These are phyloP conservation scores for Euplagia quadripunctaria DNA, from an alignment of 2,888 invertebrate genomes.

Conservation along the genomic window DNA sequence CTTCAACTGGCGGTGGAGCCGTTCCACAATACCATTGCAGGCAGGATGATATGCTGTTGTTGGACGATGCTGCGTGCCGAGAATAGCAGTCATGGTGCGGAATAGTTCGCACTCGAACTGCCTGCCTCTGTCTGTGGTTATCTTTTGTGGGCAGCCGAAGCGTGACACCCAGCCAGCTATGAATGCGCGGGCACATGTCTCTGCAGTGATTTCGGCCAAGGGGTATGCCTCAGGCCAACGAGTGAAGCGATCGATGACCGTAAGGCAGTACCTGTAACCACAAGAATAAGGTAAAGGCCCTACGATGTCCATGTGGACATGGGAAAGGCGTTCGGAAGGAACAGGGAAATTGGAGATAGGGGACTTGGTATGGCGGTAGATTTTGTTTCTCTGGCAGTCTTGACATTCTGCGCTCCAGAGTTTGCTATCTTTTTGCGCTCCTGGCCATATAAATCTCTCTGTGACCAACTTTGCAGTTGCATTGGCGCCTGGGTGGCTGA, in stretches of 20 bases:
- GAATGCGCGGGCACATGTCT: slow-evolving; percentile 30
- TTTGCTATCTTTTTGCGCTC: too few species aligned
- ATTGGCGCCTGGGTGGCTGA: not conserved
- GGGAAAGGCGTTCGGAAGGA: slow-evolving; percentile 11
- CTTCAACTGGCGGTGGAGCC: too few species aligned
- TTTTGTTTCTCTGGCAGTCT: not conserved
- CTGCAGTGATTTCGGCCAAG: slow-evolving; percentile 38
- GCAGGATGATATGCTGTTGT: too few species aligned
- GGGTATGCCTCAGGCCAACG: slow-evolving; percentile 52
- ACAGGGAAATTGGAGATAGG: not conserved
- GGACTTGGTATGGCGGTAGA: not conserved
- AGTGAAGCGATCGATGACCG: slow-evolving; percentile 43
- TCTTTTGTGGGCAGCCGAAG: not conserved
- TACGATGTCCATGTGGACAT: slow-evolving; percentile 31
- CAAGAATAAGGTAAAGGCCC: slow-evolving; percentile 27
- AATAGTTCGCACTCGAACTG: slow-evolving; percentile 2
- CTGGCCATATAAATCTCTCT: too few species aligned
- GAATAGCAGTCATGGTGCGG: not conserved
- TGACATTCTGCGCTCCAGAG: not conserved
- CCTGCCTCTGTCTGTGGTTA: slow-evolving; percentile 2
- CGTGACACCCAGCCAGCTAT: slow-evolving; percentile 7
- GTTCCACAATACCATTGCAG: too few species aligned
- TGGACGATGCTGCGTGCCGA: too few species aligned
- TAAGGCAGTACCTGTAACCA: slow-evolving; percentile 32
- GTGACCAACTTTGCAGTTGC: not conserved